Evolutionary conservation across 2,113 vertebrate species (phyloP).

Genomic region (Pipa parva): DNA sequence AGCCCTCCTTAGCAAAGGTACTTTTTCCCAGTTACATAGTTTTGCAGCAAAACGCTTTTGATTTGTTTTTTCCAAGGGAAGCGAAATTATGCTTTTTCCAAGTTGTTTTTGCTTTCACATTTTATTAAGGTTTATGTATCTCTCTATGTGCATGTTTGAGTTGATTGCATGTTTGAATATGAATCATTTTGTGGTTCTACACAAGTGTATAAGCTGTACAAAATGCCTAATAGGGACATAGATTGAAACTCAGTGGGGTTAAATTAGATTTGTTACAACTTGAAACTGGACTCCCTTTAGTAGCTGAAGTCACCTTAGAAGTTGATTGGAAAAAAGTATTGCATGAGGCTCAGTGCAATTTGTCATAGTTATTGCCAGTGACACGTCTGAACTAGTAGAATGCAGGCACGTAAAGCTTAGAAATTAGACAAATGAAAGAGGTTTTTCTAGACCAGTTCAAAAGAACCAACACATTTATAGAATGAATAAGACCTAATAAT

Average conservation of each 20-base stretch:
- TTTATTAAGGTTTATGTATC: neutral
- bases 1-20: neutral
- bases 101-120: neutral
- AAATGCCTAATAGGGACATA: slow-evolving; percentile 55
- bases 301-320: slow-evolving; percentile 53
- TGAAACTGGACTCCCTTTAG: slow-evolving; percentile 59
- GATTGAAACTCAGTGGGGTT: slow-evolving; percentile 59
- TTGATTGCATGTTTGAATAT: slow-evolving; percentile 42
- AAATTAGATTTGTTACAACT: slow-evolving; percentile 71
- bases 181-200: slow-evolving; percentile 48
- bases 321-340: slow-evolving; percentile 50
- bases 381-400: slow-evolving; percentile 74
- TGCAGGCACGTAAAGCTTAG: slow-evolving; percentile 53
- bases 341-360: slow-evolving; percentile 67
- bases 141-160: slow-evolving; percentile 42
- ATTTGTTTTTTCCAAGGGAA: neutral
- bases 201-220: slow-evolving; percentile 53
- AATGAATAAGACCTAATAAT: slow-evolving; percentile 52
- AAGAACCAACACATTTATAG: slow-evolving; percentile 48
- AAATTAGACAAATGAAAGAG: slow-evolving; percentile 61
- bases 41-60: neutral
- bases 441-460: slow-evolving; percentile 52
- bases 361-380: slow-evolving; percentile 86
- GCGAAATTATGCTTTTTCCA: neutral
- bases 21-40: neutral